Base-by-base conservation (phyloP, 2,113 vertebrate genomes). In the Hoplias malabaricus region DNA sequence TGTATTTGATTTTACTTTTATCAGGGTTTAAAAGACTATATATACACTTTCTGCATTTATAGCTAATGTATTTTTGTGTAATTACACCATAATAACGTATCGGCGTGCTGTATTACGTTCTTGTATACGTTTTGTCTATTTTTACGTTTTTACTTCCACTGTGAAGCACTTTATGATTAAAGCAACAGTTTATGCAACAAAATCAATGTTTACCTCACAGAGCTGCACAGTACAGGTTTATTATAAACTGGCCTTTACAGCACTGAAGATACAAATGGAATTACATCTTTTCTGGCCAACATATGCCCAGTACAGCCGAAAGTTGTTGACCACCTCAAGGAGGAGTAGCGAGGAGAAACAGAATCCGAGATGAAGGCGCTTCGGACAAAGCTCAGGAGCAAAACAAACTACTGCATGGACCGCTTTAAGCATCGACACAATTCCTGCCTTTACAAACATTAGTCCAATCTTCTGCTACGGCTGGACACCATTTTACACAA, bases 401-500 rank as follows among this genome's bases (percentile, higher is more conserved):
- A 38, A n/a, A 25, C 56, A n/a, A 0, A 33, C 1, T 4, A 11
- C 16, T 1, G 53, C 21, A n/a, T 16, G 16, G 61, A 66, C 13
- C 43, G 40, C 3, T 65, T 12, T 38, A 13, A 40, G n/a, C 14
- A 13, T n/a, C 13, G 13, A 53, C 43, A 14, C 7, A 66, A n/a
- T 16, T 36, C 3, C 7, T 14, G 8, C 40, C 57, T 36, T 56
- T 33, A 25, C 34, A 7, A 23, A 23, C 31, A n/a, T 38, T 59
- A n/a, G 27, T 48, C 19, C 21, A 53, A 16, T 4, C 23, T 27
- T 40, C 23, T 2, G 50, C 34, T 72, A 5, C 54, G 43, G 4
- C 69, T 25, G 73, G 73, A 75, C 33, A 75, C 61, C 61, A 75
- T 75, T 53, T 70, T 63, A 63, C 0, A 33, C 54, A 16, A 46